Percentiles rank a stretch among this genome's conserved stretches.
phyloP scores from a whole-genome alignment of 2,797 vertebrate species.

The Tokudaia tokunoshimensis region DNA sequence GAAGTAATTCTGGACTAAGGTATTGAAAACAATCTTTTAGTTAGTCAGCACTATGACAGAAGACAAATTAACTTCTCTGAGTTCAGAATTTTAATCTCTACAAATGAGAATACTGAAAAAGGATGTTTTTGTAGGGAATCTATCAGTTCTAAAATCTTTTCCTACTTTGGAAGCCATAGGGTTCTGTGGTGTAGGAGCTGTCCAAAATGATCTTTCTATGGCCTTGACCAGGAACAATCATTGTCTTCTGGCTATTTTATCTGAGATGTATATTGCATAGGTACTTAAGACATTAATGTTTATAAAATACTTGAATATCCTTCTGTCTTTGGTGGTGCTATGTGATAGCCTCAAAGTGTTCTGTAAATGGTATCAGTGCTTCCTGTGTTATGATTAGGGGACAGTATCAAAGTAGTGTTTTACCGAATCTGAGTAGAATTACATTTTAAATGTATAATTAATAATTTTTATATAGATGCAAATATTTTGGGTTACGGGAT shows the following conservation, averaged over 20 bases:
- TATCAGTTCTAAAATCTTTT: conserved; percentile 41
- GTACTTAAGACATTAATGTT: conserved; percentile 68
- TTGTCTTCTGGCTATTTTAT: conserved; percentile 60
- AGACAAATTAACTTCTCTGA: conserved; percentile 18
- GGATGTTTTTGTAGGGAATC: conserved; percentile 40
- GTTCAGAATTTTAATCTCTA: conserved; percentile 29
- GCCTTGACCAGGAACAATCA: conserved; percentile 29
- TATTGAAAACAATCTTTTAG: neutral
- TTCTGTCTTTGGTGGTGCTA: conserved; percentile 42
- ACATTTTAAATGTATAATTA: conserved; percentile 61
- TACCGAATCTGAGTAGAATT: conserved; percentile 47
- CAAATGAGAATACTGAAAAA: neutral
- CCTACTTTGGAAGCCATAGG: conserved; percentile 8
- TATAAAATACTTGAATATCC: conserved; percentile 57
- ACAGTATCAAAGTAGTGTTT: conserved; percentile 54
- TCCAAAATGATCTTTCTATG: conserved; percentile 31
- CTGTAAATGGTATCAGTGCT: conserved; percentile 55
- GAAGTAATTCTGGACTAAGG: neutral
- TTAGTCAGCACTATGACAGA: neutral
- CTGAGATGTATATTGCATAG: conserved; percentile 50
- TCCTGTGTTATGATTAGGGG: conserved; percentile 13
- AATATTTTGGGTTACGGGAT: conserved; percentile 45
- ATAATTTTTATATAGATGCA: conserved; percentile 50
- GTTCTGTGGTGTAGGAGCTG: conserved; percentile 39
- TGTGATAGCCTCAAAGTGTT: conserved; percentile 54